These are phyloP conservation scores for Pseudorhombus dupliciocellatus DNA, from an alignment of 2,113 vertebrate species.

Conservation along the genomic window DNA sequence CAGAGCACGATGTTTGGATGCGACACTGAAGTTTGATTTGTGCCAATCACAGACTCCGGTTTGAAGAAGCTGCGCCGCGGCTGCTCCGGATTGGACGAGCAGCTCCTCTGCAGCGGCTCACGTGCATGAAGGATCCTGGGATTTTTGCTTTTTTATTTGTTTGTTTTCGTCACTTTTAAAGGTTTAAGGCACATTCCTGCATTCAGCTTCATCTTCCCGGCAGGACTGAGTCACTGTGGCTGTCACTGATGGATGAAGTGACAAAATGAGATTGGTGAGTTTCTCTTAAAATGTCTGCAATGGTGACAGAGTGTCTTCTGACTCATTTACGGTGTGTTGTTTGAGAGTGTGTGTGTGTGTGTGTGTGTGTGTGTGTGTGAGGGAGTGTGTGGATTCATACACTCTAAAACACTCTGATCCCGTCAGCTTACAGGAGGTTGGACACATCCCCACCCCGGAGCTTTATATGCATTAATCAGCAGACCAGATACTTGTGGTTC, in stretches of 20 bases:
- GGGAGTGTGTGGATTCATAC: slow-evolving; percentile 34
- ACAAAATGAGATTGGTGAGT: slow-evolving; percentile 20
- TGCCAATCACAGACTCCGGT: slow-evolving; percentile 75
- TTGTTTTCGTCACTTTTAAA: slow-evolving; percentile 35
- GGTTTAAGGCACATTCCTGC: slow-evolving; percentile 51
- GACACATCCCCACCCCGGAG: slow-evolving; percentile 45
- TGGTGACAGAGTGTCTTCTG: slow-evolving; percentile 16
- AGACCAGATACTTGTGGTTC: slow-evolving; percentile 85
- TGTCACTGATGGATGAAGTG: slow-evolving; percentile 33
- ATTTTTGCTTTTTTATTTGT: background rate
- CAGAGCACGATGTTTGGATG: slow-evolving; percentile 1
- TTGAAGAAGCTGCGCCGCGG: slow-evolving; percentile 55
- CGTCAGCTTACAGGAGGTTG: slow-evolving; percentile 45
- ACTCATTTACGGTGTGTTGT: slow-evolving; percentile 18
- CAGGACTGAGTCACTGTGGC: slow-evolving; percentile 43
- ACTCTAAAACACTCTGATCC: slow-evolving; percentile 38
- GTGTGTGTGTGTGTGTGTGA: slow-evolving; percentile 1
- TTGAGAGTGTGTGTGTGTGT: slow-evolving; percentile 13
- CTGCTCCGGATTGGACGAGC: slow-evolving; percentile 42
- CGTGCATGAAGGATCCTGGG: slow-evolving; percentile 59
- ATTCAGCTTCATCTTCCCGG: slow-evolving; percentile 42
- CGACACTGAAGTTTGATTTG: slow-evolving; percentile 52
- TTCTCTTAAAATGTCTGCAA: slow-evolving; percentile 23
- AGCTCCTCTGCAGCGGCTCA: slow-evolving; percentile 15
- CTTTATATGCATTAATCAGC: slow-evolving; percentile 73